These are phyloP conservation scores for Latheticus oryzae DNA, from an alignment of 2,888 invertebrate genomes.

Conservation along the genomic window DNA sequence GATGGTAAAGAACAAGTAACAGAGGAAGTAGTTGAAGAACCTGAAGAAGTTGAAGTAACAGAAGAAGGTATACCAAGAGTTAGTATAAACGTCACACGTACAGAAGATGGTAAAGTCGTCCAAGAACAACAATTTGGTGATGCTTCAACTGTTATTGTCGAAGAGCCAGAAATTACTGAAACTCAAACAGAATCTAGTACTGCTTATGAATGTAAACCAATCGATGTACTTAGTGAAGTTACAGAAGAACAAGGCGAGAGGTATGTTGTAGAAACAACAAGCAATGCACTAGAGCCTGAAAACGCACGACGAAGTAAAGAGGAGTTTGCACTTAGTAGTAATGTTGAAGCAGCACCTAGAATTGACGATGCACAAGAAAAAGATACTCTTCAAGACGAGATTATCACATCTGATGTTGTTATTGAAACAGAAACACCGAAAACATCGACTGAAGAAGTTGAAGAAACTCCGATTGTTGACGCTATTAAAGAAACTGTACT, in stretches of 20 bases:
- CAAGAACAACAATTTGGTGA: conserved; percentile 62
- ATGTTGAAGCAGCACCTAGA: conserved; percentile 59
- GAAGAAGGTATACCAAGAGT: conserved; percentile 80
- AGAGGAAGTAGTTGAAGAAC: conserved; percentile 87
- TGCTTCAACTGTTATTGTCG: conserved; percentile 55
- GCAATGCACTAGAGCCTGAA: conserved; percentile 56
- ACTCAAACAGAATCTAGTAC: conserved; percentile 51
- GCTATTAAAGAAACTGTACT: conserved; percentile 14
- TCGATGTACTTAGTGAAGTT: conserved; percentile 42
- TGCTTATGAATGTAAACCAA: conserved; percentile 50
- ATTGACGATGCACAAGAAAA: conserved; percentile 51
- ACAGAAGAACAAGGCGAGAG: conserved; percentile 58
- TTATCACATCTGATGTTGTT: conserved; percentile 17
- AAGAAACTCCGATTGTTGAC: conserved; percentile 9
- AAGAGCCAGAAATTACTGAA: conserved; percentile 48
- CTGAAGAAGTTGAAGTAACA: conserved; percentile 79
- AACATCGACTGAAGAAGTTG: not conserved
- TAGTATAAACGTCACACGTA: conserved; percentile 74
- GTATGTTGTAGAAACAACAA: conserved; percentile 61
- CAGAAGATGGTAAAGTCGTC: conserved; percentile 68
- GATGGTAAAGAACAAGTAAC: conserved; percentile 87
- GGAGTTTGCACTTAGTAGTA: conserved; percentile 55
- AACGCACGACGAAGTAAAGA: conserved; percentile 52
- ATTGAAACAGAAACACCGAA: conserved; percentile 38
- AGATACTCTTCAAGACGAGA: conserved; percentile 38